Conservation (phyloP, 1,140 invertebrate genomes). For the Spodoptera litura region DNA sequence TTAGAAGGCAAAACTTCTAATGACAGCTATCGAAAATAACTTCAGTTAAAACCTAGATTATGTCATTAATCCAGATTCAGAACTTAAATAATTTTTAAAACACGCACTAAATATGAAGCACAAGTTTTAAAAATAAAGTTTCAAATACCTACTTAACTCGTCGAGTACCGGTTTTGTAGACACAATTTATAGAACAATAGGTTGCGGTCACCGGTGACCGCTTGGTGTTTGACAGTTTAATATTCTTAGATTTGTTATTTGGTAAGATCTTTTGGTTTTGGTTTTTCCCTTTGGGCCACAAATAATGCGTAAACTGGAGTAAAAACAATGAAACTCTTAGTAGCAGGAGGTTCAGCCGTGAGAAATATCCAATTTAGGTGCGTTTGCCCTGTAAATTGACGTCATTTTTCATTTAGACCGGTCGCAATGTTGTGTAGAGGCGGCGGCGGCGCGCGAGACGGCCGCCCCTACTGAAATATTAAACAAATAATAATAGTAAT, state of each 20-base stretch:
- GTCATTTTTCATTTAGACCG: constrained; percentile 75
- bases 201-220: too few species aligned
- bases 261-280: constrained; percentile 19
- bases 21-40: too few species aligned
- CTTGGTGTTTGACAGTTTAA: too few species aligned
- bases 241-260: constrained; percentile 17
- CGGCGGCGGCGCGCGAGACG: constrained; percentile 27
- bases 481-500: constrained; percentile 44
- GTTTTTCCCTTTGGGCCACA: constrained; percentile 32
- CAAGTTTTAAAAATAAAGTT: neutral
- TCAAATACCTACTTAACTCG: neutral
- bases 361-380: constrained; percentile 80
- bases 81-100: too few species aligned
- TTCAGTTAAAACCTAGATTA: too few species aligned
- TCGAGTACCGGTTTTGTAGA: too few species aligned
- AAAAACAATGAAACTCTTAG: constrained; percentile 54
- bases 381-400: constrained; percentile 78
- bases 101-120: neutral
- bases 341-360: constrained; percentile 60
- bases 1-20: too few species aligned
- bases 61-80: too few species aligned
- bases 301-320: constrained; percentile 56
- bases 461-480: constrained; percentile 29
- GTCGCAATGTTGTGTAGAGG: constrained; percentile 67
- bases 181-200: too few species aligned